Conservation (phyloP, 2,888 invertebrate genomes). For the Metacarcinus magister region DNA sequence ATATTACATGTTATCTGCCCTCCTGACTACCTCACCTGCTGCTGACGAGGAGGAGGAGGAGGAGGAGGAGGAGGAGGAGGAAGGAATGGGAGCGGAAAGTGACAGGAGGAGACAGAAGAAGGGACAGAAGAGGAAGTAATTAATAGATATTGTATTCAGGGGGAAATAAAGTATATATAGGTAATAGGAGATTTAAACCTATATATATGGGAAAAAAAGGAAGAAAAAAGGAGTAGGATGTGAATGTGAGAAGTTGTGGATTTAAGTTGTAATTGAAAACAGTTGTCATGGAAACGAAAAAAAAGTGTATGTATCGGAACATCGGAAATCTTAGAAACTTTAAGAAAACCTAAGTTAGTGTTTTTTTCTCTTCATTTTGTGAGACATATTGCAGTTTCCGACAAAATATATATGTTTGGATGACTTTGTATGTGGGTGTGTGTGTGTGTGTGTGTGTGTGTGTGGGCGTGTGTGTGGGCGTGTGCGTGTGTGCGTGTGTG, state of each 20-base stretch:
- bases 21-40: not conserved
- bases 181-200: too few relatives aligned
- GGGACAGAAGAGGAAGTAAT: not conserved
- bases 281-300: not conserved
- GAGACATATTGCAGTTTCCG: not conserved
- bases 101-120: not conserved
- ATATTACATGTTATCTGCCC: not conserved
- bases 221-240: not conserved
- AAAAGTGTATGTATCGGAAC: not conserved
- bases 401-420: not conserved
- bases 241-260: not conserved
- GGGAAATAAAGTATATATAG: too few relatives aligned
- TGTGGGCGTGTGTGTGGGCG: too few relatives aligned
- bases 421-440: not conserved
- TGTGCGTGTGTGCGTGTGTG: too few relatives aligned
- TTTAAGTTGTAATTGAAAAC: not conserved
- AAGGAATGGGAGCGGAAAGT: not conserved
- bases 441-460: too few relatives aligned
- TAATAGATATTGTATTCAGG: not conserved
- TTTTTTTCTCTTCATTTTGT: not conserved
- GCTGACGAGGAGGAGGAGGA: not conserved
- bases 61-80: not conserved
- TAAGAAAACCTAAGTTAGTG: not conserved
- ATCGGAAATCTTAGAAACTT: not conserved
- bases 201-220: too few relatives aligned